A percentile compares a stretch with the other conserved stretches of the same genome.
Evolutionary conservation across 1,140 invertebrate genomes (phyloP).

Genomic region (Aphidius gifuensis): DNA sequence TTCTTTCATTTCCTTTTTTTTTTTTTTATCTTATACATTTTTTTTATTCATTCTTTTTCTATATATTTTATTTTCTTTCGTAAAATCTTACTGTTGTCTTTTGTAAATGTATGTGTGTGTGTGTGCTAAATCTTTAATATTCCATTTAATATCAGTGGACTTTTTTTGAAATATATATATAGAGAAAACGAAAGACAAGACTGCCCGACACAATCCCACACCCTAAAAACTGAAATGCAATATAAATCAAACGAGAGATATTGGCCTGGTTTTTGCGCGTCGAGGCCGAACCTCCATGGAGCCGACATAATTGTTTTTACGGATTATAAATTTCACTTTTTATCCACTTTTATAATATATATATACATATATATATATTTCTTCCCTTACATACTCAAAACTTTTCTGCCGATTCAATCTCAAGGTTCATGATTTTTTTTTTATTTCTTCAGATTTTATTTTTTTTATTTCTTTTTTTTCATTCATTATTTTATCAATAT

Average conservation of each 20-base stretch:
- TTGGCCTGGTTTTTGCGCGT: constrained; percentile 39
- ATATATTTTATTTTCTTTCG: neutral
- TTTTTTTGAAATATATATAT: neutral
- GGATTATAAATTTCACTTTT: constrained; percentile 44
- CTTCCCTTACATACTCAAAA: neutral
- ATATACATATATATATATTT: neutral
- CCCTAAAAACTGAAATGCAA: constrained; percentile 12
- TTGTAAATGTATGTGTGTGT: neutral
- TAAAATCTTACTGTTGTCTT: constrained; percentile 29
- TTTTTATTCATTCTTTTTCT: too few relatives aligned
- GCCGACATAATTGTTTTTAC: constrained; percentile 45
- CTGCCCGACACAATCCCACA: constrained; percentile 11
- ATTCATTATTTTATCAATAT: too few relatives aligned
- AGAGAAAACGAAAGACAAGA: neutral
- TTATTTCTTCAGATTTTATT: neutral
- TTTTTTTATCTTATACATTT: neutral
- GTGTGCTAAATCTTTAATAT: constrained; percentile 41
- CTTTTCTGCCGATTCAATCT: constrained; percentile 13
- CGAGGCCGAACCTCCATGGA: constrained; percentile 25
- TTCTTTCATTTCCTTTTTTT: neutral
- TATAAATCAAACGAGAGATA: constrained; percentile 45
- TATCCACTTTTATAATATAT: neutral
- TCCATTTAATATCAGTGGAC: constrained; percentile 42
- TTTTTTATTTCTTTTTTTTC: neutral
- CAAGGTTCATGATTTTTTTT: neutral